These are phyloP conservation scores for Tetraodon nigroviridis DNA, from an alignment of 2,113 vertebrate species.

Conservation along the genomic window DNA sequence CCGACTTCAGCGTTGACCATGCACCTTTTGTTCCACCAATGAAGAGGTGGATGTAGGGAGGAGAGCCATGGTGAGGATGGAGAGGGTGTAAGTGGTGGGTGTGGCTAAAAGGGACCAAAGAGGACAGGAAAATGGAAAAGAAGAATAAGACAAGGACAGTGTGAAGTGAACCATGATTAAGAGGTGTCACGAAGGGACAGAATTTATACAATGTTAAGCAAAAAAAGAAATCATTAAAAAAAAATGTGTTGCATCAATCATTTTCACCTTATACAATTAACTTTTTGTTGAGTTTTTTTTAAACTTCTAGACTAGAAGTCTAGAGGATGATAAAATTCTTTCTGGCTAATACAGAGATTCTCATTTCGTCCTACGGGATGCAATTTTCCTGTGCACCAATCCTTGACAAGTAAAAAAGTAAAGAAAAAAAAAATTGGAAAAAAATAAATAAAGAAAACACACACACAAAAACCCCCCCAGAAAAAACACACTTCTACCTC, in stretches of 20 bases:
- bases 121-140: constrained; percentile 10
- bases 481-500: background rate
- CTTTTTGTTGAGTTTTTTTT: background rate
- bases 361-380: constrained; percentile 1
- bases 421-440: constrained; percentile 1
- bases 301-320: constrained; percentile 4
- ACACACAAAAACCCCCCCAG: no score
- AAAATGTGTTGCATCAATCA: background rate
- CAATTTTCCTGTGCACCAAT: constrained; percentile 32
- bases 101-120: constrained; percentile 4
- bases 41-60: constrained; percentile 56
- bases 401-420: constrained; percentile 1
- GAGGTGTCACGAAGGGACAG: constrained; percentile 29
- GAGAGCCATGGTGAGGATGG: constrained; percentile 1
- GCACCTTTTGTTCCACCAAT: constrained; percentile 63
- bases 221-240: constrained; percentile 4
- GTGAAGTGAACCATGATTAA: constrained; percentile 37
- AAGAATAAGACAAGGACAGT: constrained; percentile 39
- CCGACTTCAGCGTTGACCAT: constrained; percentile 57
- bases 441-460: no score
- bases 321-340: constrained; percentile 3
- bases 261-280: background rate
- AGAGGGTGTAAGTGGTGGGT: background rate
- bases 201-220: background rate
- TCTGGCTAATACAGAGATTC: constrained; percentile 1